Conservation (phyloP, 2,797 vertebrate genomes). For the Sebastes itinus region DNA sequence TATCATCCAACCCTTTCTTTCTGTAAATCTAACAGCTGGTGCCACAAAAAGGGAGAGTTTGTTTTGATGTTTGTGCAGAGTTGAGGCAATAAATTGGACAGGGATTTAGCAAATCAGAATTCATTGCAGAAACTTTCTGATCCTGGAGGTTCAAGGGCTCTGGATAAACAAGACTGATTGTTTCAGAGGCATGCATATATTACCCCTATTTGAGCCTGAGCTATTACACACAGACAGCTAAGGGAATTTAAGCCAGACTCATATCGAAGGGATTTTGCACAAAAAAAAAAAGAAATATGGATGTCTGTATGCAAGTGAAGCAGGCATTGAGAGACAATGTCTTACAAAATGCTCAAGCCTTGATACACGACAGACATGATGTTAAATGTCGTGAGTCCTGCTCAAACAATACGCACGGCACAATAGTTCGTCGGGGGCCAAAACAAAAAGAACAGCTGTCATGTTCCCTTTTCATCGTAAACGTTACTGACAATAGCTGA, state of each 20-base stretch:
- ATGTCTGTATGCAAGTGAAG: conserved; percentile 38
- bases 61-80: conserved; percentile 74
- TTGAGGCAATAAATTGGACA: conserved; percentile 78
- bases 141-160: conserved; percentile 79
- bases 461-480: conserved; percentile 28
- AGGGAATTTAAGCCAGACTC: conserved; percentile 53
- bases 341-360: conserved; percentile 12
- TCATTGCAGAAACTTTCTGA: conserved; percentile 74
- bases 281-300: conserved; percentile 26
- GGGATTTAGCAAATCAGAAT: conserved; percentile 81
- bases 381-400: conserved; percentile 35
- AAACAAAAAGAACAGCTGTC: conserved; percentile 43
- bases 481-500: conserved; percentile 29
- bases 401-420: conserved; percentile 29
- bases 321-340: conserved; percentile 12
- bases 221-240: conserved; percentile 65
- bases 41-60: conserved; percentile 55
- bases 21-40: conserved; percentile 62
- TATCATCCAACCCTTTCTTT: conserved; percentile 39
- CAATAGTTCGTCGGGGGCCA: conserved; percentile 21
- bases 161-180: conserved; percentile 82
- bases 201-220: conserved; percentile 60
- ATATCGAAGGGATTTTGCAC: conserved; percentile 39
- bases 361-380: conserved; percentile 18
- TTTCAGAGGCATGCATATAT: conserved; percentile 78